phyloP scores from a whole-genome alignment of 2,113 vertebrate genomes.

The Lamprologus sp. region DNA sequence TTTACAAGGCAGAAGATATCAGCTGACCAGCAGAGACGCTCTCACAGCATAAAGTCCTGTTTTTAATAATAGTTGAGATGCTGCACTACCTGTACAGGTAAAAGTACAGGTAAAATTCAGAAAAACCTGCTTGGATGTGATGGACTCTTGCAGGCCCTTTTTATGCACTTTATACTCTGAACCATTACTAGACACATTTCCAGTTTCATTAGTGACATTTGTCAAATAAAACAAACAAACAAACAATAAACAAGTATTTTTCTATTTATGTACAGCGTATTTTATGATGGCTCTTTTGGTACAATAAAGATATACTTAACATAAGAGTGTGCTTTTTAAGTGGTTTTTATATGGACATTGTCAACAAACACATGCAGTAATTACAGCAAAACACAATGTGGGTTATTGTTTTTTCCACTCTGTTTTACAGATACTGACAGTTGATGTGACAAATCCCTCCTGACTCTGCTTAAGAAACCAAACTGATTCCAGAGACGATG shows the following conservation, averaged over 20 bases:
- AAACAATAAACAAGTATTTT: constrained; percentile 41
- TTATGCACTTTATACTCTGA: constrained; percentile 71
- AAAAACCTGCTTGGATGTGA: not conserved
- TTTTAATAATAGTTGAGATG: not conserved
- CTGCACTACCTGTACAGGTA: not conserved
- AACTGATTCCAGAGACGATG: not conserved
- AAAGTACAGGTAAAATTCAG: not conserved
- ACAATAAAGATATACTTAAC: constrained; percentile 47
- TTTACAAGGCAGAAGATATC: not conserved
- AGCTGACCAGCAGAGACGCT: not conserved
- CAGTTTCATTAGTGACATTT: constrained; percentile 8
- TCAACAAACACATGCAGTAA: not conserved
- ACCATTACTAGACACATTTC: constrained; percentile 12
- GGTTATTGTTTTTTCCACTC: not conserved
- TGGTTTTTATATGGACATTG: not conserved
- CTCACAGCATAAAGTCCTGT: not conserved
- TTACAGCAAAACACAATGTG: not conserved
- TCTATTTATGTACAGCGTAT: constrained; percentile 63
- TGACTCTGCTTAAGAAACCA: not conserved
- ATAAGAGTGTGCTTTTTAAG: not conserved
- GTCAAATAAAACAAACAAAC: not conserved
- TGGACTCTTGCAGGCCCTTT: constrained; percentile 8
- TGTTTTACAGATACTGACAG: not conserved
- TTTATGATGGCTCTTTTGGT: constrained; percentile 47
- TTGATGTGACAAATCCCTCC: not conserved